Base-by-base conservation (phyloP, 2,797 vertebrate species). In the Clarias laeviceps region DNA sequence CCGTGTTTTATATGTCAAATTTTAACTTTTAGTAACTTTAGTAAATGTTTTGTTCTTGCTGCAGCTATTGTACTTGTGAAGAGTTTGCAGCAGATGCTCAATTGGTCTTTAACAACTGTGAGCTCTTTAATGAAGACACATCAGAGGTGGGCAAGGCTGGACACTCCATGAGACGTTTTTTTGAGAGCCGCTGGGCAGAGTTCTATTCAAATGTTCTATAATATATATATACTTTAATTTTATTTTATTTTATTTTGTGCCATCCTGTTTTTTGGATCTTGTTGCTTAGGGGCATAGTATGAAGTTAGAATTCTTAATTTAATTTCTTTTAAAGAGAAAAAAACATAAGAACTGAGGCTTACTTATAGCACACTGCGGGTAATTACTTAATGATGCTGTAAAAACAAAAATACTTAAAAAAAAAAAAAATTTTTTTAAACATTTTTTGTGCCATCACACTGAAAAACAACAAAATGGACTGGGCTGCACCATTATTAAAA, bases 71-170 rank as follows among this genome's bases (percentile, higher is more conserved):
- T 90, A 98, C 94, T 93, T 97, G 96, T 0, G 97, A 97, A 84
- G 97, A 98, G 90, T 99, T 99, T 87, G 97, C 97, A 0, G 96
- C 97, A 0, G 98, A 99, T 3, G 97, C 97, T 22, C 94, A 96
- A 8, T 91, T 98, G 87, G 94, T 99, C 85, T 99, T 99, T 88
- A 97, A 97, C 94, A 99, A 99, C 94, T 98, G 98, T 86, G 96
- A 96, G 95, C 95, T 96, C 82, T 99, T 99, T 94, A 99, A 99
- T 1, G 98, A 99, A 91, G 97, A 98, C 89, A 96, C 97, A 1
- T 98, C 97, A 0, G 97, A 96, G 88, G 97, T 99, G 92, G 98
- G 98, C 83, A 92, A 92, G 87, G 97, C 97, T 0, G 98, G 98
- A n/a, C 96, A 97, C 89, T 87, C 94, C 91, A 97, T 98, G 97